Conservation (phyloP, 2,797 vertebrate species). For the Atherinosoma microstoma region DNA sequence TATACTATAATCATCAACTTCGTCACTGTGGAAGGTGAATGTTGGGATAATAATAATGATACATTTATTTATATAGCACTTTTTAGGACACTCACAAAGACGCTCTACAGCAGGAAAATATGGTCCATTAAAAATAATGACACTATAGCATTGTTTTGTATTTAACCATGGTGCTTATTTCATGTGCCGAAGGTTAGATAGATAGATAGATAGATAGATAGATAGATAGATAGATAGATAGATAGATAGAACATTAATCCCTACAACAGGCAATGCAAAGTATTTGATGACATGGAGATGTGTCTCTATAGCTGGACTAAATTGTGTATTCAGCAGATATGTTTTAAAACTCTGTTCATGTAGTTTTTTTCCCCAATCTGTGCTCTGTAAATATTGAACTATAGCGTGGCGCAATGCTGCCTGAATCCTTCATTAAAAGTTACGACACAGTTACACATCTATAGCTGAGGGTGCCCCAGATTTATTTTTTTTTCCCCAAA, state of each 20-base stretch:
- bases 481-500: neutral
- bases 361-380: neutral
- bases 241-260: too few species aligned
- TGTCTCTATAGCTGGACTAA: neutral
- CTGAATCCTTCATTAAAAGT: neutral
- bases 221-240: too few species aligned
- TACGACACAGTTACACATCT: neutral
- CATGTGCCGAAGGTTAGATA: neutral
- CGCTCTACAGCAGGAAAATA: too few species aligned
- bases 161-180: too few species aligned
- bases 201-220: too few species aligned
- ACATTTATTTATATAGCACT: too few species aligned
- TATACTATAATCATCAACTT: neutral
- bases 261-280: too few species aligned
- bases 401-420: neutral
- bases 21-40: neutral
- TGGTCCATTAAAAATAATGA: too few species aligned
- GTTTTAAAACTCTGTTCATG: neutral
- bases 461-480: neutral
- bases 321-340: neutral
- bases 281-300: too few species aligned
- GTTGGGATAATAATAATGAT: neutral
- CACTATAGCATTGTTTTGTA: too few species aligned
- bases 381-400: neutral
- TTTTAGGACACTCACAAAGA: too few species aligned